These are phyloP conservation scores for Hydropsyche betteni DNA, from an alignment of 2,888 invertebrate species.

Conservation along the genomic window DNA sequence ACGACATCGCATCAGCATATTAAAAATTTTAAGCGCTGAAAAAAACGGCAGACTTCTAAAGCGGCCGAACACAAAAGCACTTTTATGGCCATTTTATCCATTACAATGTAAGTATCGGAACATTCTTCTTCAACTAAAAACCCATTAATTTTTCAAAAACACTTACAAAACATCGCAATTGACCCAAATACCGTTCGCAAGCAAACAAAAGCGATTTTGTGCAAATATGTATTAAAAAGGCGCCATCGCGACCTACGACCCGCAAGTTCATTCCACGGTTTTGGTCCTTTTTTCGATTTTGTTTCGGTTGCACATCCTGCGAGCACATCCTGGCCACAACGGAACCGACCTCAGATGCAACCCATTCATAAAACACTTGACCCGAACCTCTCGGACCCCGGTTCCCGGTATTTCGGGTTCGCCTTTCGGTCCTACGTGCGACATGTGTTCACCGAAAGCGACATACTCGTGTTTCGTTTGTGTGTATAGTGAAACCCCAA, in stretches of 20 bases:
- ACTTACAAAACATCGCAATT: no score
- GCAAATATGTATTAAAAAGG: slow-evolving; percentile 23
- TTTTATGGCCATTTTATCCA: no score
- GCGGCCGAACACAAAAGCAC: no score
- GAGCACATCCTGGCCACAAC: slow-evolving; percentile 32
- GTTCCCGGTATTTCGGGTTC: slow-evolving; percentile 30
- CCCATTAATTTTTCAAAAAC: no score
- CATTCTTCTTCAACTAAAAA: no score
- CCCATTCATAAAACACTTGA: slow-evolving; percentile 46
- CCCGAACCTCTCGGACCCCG: slow-evolving; percentile 28
- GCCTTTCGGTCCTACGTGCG: not conserved
- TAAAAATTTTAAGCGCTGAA: slow-evolving; percentile 20
- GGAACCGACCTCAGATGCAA: slow-evolving; percentile 30
- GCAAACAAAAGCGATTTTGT: slow-evolving; percentile 18
- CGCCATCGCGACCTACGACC: slow-evolving; percentile 42
- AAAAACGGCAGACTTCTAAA: no score
- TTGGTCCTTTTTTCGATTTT: slow-evolving; percentile 30
- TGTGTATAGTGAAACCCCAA: no score
- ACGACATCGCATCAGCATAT: not conserved
- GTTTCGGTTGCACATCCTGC: slow-evolving; percentile 39
- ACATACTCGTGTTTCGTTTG: no score
- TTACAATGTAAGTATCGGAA: no score
- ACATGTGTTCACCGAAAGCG: no score
- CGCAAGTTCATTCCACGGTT: not conserved
- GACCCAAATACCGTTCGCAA: not conserved